Base-by-base conservation (phyloP, 2,797 vertebrate species). In the Iguana delicatissima region DNA sequence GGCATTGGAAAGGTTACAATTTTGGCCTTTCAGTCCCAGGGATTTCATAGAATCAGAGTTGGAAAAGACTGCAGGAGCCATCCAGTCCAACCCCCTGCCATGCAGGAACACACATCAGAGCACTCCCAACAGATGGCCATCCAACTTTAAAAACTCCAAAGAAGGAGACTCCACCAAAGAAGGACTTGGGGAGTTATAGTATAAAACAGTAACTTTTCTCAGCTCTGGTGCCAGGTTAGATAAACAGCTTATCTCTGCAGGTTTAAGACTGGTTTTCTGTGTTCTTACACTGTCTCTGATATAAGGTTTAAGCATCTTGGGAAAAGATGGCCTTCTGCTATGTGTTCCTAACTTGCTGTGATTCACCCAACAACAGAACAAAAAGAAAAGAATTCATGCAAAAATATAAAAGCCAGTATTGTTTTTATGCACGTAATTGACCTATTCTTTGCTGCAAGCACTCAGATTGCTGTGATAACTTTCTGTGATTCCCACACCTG, bases 381-480 rank as follows among this genome's bases (percentile, higher is more conserved):
- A 85, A 38, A 85, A 69, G 67, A 69, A 32, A 69, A 32, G 26
- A 69, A 72, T 69, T 57, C 46, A 24, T 57, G 76, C 64, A 85
- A 85, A 80, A 24, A 73, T 32, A 88, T 64, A 42, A 77, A 50
- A 6, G 13, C 57, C 57, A 74, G 46, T 26, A 52, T 84, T 77
- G 52, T 67, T 38, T 84, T 52, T 55, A 38, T 67, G 24, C 67
- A 20, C 35, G 62, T 76, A 84, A 62, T 89, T 69, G 67, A 32
- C 29, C 76, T 80, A 13, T 80, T 69, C 50, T 72, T 55, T 90
- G 89, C 89, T 80, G 1, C 42, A 50, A 76, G 84, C 89, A n/a
- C 26, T 90, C 69, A 85, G 89, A 90, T 89, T 42, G 84, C 35
- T 26, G 12, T 16, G 76, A 90, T 90, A 85, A 72, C 35, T 72